phyloP scores from a whole-genome alignment of 2,888 invertebrate genomes.

The Drosophila algonquin region DNA sequence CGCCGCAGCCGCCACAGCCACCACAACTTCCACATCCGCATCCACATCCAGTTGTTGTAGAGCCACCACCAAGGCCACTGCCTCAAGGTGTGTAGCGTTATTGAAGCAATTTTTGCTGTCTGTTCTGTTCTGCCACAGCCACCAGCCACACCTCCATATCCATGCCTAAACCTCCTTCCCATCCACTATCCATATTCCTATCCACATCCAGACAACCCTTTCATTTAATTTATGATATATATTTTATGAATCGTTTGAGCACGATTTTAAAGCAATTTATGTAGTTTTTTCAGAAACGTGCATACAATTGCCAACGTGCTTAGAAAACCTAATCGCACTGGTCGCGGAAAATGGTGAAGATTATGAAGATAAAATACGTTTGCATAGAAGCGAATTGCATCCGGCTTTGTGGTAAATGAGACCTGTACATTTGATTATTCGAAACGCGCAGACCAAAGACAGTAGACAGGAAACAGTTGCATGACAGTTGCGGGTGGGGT shows the following conservation, averaged over 20 bases:
- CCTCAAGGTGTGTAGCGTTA: slow-evolving; percentile 70
- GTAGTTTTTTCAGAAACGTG: slow-evolving; percentile 84
- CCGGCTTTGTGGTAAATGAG: slow-evolving; percentile 84
- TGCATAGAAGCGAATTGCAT: slow-evolving; percentile 84
- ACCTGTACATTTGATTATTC: slow-evolving; percentile 42
- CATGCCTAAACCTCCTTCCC: neutral
- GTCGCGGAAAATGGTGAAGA: slow-evolving; percentile 88
- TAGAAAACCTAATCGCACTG: slow-evolving; percentile 86
- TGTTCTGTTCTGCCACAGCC: slow-evolving; percentile 47
- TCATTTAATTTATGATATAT: slow-evolving; percentile 43
- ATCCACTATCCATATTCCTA: slow-evolving; percentile 7
- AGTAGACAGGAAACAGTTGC: neutral
- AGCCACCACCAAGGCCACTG: slow-evolving; percentile 37
- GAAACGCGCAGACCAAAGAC: neutral
- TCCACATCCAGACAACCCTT: slow-evolving; percentile 25
- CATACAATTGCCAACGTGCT: slow-evolving; percentile 84
- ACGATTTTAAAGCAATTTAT: slow-evolving; percentile 84
- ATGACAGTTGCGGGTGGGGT: neutral
- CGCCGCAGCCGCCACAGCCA: slow-evolving; percentile 27
- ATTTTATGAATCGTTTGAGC: slow-evolving; percentile 70
- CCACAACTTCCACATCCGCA: slow-evolving; percentile 19
- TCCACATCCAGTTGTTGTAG: slow-evolving; percentile 23
- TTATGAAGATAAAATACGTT: slow-evolving; percentile 87
- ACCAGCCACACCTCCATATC: slow-evolving; percentile 17
- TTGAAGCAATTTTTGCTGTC: slow-evolving; percentile 23